These are phyloP conservation scores for Lytechinus variegatus DNA, from an alignment of 35 echinoderm and acorn worm species.

Conservation along the genomic window DNA sequence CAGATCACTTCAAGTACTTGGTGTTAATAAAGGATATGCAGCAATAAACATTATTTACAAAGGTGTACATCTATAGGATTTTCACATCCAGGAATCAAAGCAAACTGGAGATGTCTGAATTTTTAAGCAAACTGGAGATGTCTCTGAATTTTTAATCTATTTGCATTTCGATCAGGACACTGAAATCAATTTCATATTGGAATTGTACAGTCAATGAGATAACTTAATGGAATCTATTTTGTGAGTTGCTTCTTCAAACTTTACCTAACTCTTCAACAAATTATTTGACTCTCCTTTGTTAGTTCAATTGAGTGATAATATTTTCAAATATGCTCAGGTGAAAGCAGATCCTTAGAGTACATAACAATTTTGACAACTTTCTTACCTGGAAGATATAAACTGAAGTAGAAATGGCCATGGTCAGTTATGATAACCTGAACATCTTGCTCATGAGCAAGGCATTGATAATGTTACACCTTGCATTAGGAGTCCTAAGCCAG, in stretches of 20 bases:
- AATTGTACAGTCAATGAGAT: neutral
- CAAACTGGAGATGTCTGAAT: neutral
- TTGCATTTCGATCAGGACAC: neutral
- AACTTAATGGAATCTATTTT: neutral
- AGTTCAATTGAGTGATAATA: neutral
- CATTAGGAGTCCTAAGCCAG: neutral
- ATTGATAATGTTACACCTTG: slow-evolving; percentile 20
- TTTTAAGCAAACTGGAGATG: neutral
- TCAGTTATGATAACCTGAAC: neutral
- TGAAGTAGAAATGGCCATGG: slow-evolving; percentile 7
- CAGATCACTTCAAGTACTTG: neutral
- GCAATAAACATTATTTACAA: neutral
- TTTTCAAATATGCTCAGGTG: neutral
- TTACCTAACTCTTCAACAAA: neutral
- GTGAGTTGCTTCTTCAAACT: neutral
- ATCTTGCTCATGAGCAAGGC: neutral
- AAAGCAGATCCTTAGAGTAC: neutral
- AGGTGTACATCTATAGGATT: neutral
- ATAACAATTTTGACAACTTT: neutral
- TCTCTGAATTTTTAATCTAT: neutral
- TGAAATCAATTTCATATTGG: neutral
- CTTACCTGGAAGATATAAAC: neutral
- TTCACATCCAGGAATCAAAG: neutral
- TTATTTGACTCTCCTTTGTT: neutral
- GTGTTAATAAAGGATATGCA: neutral